Percentiles rank a stretch among this genome's conserved stretches.
Conservation (phyloP, 1,140 invertebrate species). For the Cydia amplana region DNA sequence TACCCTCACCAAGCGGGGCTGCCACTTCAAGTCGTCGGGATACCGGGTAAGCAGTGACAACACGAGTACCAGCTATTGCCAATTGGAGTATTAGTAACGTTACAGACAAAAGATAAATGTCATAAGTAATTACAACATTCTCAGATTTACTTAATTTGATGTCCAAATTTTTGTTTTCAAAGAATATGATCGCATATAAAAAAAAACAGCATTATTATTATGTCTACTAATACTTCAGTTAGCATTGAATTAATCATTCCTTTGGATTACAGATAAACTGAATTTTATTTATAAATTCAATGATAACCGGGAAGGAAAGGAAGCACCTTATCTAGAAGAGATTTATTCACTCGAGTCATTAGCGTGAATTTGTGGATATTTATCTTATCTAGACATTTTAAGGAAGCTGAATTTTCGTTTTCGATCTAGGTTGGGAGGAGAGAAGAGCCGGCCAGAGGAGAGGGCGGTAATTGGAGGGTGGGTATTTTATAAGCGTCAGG, state of each 20-base stretch:
- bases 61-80: background rate
- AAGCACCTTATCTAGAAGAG: slow-evolving; percentile 24
- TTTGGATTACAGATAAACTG: background rate
- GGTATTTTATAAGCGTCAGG: slow-evolving; percentile 59
- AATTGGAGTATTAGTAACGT: background rate
- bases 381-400: slow-evolving; percentile 61
- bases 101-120: background rate
- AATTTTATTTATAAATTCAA: slow-evolving; percentile 40
- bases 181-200: too few species aligned
- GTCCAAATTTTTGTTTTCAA: too few species aligned
- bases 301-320: slow-evolving; percentile 31
- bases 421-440: slow-evolving; percentile 76
- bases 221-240: slow-evolving; percentile 9
- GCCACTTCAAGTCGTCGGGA: slow-evolving; percentile 98
- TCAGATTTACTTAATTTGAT: too few species aligned
- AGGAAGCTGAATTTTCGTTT: slow-evolving; percentile 77
- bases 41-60: slow-evolving; percentile 91
- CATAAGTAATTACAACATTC: too few species aligned
- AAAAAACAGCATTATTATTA: background rate
- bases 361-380: slow-evolving; percentile 68
- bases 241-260: slow-evolving; percentile 11
- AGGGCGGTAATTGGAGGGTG: slow-evolving; percentile 74
- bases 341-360: slow-evolving; percentile 28
- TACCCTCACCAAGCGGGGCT: slow-evolving; percentile 97
- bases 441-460: slow-evolving; percentile 60